A percentile compares a stretch with the other conserved stretches of the same genome.
Conservation (phyloP, 2,888 invertebrate genomes). For the Dolichopus griseipennis region DNA sequence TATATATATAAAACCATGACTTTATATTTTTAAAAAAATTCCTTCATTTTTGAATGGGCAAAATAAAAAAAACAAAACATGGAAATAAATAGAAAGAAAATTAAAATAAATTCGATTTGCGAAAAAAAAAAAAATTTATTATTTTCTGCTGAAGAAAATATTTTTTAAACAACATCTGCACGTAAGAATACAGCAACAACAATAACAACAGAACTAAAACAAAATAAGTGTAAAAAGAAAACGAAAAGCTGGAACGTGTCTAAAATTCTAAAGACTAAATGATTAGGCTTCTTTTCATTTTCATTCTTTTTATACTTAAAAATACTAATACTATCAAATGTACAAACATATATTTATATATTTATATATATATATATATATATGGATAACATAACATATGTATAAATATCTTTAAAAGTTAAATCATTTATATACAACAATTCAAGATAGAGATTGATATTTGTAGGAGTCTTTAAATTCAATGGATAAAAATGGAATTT, state of each 20-base stretch:
- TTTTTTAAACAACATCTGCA: not conserved
- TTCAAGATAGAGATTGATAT: not conserved
- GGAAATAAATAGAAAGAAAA: not conserved
- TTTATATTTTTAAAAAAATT: too few species aligned
- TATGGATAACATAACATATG: not conserved
- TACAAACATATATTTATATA: too few species aligned
- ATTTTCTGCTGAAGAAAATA: not conserved
- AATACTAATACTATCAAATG: not conserved
- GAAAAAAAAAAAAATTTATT: not conserved
- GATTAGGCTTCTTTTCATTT: not conserved
- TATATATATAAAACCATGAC: too few species aligned
- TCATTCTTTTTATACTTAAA: not conserved
- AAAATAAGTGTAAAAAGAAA: not conserved
- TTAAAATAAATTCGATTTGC: constrained; percentile 4
- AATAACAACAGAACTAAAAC: too few species aligned
- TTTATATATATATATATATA: not conserved
- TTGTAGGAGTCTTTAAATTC: not conserved
- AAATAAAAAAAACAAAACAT: too few species aligned
- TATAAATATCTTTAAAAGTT: not conserved
- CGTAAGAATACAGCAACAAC: not conserved
- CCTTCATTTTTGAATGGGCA: too few species aligned
- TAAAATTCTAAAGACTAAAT: constrained; percentile 4
- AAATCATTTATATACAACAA: not conserved
- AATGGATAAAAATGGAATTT: too few species aligned
- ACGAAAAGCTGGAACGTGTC: not conserved